Conservation (phyloP, 2,888 invertebrate genomes). For the Anthrax anthrax region DNA sequence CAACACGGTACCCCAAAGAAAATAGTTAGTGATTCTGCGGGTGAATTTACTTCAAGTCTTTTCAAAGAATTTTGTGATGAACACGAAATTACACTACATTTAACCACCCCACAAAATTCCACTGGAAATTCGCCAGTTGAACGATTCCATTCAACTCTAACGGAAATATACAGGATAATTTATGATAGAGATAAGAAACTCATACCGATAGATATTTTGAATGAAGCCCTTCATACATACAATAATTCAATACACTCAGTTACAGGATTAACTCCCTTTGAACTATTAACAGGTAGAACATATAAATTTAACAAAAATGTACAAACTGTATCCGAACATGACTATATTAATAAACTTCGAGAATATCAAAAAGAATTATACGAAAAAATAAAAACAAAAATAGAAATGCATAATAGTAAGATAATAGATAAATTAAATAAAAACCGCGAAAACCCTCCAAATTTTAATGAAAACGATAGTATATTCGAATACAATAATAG, state of each 20-base stretch:
- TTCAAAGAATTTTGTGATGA: no score
- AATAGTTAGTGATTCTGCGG: constrained; percentile 7
- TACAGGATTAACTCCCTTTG: constrained; percentile 1
- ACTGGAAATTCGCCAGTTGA: no score
- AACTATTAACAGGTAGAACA: neutral
- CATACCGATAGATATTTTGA: neutral
- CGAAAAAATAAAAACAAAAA: neutral
- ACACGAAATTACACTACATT: no score
- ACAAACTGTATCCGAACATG: neutral
- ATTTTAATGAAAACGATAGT: neutral
- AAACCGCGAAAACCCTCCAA: neutral
- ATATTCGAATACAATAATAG: neutral
- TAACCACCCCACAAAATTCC: no score
- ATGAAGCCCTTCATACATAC: neutral
- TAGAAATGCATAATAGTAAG: neutral
- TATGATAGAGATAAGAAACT: no score
- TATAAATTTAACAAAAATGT: neutral
- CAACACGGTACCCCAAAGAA: constrained; percentile 5
- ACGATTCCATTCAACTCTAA: no score
- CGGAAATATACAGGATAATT: no score
- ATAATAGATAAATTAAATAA: neutral
- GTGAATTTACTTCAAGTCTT: constrained; percentile 9
- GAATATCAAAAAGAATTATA: no score
- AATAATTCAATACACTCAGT: constrained; percentile 1
- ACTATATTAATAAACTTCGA: neutral